Evolutionary conservation across 2,797 vertebrate genomes (phyloP).

Genomic region (Rhynchonycteris naso): DNA sequence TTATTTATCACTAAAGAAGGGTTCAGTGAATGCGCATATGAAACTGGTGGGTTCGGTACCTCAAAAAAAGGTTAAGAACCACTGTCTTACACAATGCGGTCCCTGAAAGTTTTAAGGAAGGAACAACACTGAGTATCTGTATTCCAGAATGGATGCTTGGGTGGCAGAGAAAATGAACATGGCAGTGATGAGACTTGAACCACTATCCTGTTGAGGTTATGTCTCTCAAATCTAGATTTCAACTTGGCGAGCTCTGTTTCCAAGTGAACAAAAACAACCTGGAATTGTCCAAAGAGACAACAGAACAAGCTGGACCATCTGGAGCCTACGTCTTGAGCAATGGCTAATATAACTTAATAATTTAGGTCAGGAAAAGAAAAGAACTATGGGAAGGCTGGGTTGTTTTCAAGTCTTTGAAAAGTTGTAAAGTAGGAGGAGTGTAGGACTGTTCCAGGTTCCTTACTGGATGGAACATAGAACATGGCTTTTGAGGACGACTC

Average conservation of each 20-base stretch:
- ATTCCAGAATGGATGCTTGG: not conserved
- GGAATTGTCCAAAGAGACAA: not conserved
- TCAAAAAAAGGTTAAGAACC: too few relatives aligned
- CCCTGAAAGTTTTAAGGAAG: not conserved
- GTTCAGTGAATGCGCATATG: too few relatives aligned
- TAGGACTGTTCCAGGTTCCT: not conserved
- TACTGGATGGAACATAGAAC: not conserved
- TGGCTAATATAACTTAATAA: not conserved
- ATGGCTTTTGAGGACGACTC: not conserved
- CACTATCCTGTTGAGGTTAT: not conserved
- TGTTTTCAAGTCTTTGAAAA: conserved; percentile 20
- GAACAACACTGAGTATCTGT: not conserved
- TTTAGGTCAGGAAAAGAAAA: not conserved
- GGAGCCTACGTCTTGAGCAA: not conserved
- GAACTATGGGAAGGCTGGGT: not conserved
- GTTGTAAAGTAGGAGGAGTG: not conserved
- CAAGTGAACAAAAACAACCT: not conserved
- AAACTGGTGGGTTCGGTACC: too few relatives aligned
- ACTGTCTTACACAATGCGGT: too few relatives aligned
- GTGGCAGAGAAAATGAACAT: not conserved
- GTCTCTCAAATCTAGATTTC: not conserved
- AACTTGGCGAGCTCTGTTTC: not conserved
- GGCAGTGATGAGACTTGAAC: not conserved
- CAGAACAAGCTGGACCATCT: not conserved
- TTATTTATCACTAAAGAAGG: too few relatives aligned